These are phyloP conservation scores for Aptenodytes patagonicus DNA, from an alignment of 2,113 vertebrate genomes.

Conservation along the genomic window DNA sequence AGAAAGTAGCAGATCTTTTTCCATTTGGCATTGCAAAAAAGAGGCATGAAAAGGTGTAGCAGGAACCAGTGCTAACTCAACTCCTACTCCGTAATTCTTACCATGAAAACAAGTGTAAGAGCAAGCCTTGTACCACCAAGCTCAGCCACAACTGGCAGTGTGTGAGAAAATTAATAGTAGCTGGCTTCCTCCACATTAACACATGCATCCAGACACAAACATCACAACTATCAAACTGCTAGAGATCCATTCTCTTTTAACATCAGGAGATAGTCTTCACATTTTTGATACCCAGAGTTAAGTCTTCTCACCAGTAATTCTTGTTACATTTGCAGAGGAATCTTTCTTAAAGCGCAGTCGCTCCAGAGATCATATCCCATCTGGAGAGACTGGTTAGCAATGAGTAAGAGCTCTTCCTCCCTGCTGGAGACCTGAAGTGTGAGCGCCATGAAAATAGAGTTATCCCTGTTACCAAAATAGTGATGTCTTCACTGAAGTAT, in stretches of 20 bases:
- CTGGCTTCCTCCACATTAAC: background rate
- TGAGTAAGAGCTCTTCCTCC: background rate
- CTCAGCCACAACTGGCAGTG: background rate
- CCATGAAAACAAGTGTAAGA: background rate
- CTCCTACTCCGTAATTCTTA: background rate
- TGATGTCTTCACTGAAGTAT: background rate
- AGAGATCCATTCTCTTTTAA: background rate
- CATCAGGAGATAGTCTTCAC: background rate
- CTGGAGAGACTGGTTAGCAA: background rate
- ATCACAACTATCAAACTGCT: fast-evolving
- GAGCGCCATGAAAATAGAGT: fast-evolving
- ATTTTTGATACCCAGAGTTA: background rate
- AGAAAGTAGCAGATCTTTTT: background rate
- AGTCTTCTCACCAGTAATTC: background rate
- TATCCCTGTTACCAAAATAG: background rate
- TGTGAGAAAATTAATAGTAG: background rate
- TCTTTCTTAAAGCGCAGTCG: fast-evolving
- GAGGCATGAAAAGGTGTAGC: background rate
- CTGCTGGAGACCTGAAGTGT: background rate
- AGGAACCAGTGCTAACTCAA: background rate
- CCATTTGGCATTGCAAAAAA: background rate
- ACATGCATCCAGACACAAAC: background rate
- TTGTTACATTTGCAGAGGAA: background rate
- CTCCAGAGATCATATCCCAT: background rate
- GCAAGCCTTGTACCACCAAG: background rate